These are phyloP conservation scores for Monoplex corrugatus DNA, from an alignment of 2,888 invertebrate species.

Conservation along the genomic window DNA sequence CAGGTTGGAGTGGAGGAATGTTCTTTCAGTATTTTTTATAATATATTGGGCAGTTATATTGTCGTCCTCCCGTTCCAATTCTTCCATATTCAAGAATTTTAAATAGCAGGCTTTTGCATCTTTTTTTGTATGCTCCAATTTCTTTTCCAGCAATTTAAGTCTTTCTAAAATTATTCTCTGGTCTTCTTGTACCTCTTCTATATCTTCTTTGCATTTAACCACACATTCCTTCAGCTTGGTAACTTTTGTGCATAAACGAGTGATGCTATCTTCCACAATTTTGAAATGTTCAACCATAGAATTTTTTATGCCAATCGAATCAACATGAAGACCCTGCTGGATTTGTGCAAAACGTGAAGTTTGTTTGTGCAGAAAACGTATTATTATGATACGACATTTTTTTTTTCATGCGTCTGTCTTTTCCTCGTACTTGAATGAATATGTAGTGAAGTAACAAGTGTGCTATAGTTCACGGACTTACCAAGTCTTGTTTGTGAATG, in stretches of 20 bases:
- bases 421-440: background rate
- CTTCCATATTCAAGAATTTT: background rate
- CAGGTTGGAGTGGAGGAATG: background rate
- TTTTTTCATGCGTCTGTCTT: background rate
- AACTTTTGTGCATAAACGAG: background rate
- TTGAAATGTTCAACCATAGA: background rate
- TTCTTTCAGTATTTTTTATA: background rate
- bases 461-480: background rate
- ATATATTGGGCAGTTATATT: background rate
- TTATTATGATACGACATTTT: too few species aligned
- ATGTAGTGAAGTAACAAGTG: background rate
- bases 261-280: background rate
- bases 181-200: slow-evolving; percentile 9
- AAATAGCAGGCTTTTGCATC: background rate
- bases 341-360: background rate
- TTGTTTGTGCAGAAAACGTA: background rate
- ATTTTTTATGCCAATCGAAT: background rate
- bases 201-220: background rate
- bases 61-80: background rate
- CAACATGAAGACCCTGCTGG: background rate
- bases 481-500: too few species aligned
- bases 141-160: background rate
- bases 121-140: background rate
- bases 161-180: background rate
- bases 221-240: background rate